These are phyloP conservation scores for Tauraco erythrolophus DNA, from an alignment of 2,113 vertebrate species.

Conservation along the genomic window DNA sequence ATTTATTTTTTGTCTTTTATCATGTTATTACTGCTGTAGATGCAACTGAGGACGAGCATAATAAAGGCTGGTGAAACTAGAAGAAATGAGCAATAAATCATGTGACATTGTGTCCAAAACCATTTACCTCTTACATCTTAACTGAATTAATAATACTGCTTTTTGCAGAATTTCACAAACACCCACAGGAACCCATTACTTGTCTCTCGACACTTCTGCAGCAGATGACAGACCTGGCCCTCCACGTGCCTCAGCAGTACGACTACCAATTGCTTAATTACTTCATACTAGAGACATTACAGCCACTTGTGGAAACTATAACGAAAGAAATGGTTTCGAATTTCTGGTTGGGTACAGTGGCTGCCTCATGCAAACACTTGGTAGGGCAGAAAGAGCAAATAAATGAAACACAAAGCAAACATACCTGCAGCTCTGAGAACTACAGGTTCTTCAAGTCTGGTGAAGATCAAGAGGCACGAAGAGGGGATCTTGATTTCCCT, in stretches of 20 bases:
- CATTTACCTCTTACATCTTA: background rate
- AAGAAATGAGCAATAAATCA: background rate
- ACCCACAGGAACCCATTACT: background rate
- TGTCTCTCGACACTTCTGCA: background rate
- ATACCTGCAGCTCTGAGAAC: background rate
- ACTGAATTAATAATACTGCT: background rate
- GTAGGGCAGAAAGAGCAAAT: background rate
- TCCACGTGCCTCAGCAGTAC: background rate
- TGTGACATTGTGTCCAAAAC: background rate
- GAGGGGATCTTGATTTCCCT: background rate
- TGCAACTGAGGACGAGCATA: background rate
- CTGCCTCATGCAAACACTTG: background rate
- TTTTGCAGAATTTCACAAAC: background rate
- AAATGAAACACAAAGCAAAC: constrained; percentile 30
- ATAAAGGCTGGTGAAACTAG: background rate
- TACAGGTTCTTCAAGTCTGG: constrained; percentile 40
- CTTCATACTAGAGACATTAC: background rate
- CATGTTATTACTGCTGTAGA: background rate
- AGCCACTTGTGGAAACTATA: background rate
- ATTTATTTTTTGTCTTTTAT: background rate
- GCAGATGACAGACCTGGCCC: background rate
- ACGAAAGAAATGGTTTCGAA: background rate
- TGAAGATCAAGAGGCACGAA: background rate
- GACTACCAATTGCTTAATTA: background rate
- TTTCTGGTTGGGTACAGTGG: background rate